Conservation (phyloP, 2,888 invertebrate species). For the Drepana falcataria region DNA sequence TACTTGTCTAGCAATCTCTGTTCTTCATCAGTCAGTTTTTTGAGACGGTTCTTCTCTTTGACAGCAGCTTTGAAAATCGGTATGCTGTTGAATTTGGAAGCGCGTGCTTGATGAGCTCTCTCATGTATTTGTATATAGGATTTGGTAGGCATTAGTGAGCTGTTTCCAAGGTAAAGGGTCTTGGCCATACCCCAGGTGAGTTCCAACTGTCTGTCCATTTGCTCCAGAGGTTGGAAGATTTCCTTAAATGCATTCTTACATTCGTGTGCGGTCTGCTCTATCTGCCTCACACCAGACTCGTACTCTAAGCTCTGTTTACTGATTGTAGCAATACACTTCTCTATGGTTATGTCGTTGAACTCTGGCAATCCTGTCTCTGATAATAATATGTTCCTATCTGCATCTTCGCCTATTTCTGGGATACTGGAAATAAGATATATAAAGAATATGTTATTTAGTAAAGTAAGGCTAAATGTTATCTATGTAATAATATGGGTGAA, state of each 20-base stretch:
- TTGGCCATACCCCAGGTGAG: conserved; percentile 93
- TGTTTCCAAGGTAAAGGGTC: conserved; percentile 88
- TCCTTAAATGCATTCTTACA: conserved; percentile 82
- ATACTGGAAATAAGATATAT: conserved; percentile 72
- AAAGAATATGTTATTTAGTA: conserved; percentile 5
- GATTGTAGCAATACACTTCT: conserved; percentile 90
- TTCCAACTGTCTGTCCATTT: conserved; percentile 84
- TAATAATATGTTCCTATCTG: conserved; percentile 86
- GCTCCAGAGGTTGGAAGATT: conserved; percentile 86
- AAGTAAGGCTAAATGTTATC: conserved; percentile 6
- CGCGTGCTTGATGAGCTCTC: conserved; percentile 85
- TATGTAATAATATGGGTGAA: no score
- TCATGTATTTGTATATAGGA: conserved; percentile 88
- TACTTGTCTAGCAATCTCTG: conserved; percentile 87
- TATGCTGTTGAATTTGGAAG: conserved; percentile 84
- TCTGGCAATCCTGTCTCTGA: conserved; percentile 87
- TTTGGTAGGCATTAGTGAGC: conserved; percentile 87
- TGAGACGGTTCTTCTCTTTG: conserved; percentile 67
- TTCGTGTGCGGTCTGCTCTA: conserved; percentile 77
- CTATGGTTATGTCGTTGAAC: conserved; percentile 88
- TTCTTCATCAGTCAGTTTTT: conserved; percentile 79
- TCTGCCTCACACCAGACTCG: conserved; percentile 84
- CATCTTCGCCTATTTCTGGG: conserved; percentile 91
- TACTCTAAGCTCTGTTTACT: conserved; percentile 90
- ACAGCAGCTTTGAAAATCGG: conserved; percentile 84